A percentile compares a stretch with the other conserved stretches of the same genome.
These are phyloP conservation scores for Pteronura brasiliensis DNA, from an alignment of 2,113 vertebrate species.

Conservation along the genomic window DNA sequence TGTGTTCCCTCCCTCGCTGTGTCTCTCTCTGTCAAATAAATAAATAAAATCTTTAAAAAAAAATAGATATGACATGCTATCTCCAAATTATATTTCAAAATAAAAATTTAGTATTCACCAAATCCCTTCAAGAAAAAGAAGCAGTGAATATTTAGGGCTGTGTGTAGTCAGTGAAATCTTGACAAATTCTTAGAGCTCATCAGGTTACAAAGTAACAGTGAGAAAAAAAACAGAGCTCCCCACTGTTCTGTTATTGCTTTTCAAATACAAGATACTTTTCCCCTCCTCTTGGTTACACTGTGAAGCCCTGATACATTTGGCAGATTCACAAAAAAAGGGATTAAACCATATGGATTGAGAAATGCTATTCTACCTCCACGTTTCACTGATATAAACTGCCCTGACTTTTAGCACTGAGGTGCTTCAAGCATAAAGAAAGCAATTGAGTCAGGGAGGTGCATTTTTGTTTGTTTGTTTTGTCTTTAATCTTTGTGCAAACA, in stretches of 20 bases:
- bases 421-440: not conserved
- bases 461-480: not conserved
- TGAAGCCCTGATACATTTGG: conserved; percentile 59
- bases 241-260: not conserved
- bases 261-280: conserved; percentile 42
- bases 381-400: conserved; percentile 22
- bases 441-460: not conserved
- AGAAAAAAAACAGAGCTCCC: conserved; percentile 67
- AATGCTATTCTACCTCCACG: conserved; percentile 3
- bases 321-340: conserved; percentile 42
- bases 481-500: not conserved
- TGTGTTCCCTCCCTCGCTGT: no score
- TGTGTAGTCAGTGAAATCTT: conserved; percentile 57
- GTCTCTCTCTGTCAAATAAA: no score
- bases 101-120: conserved; percentile 57
- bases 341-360: conserved; percentile 68
- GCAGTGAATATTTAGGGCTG: conserved; percentile 41
- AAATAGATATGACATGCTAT: conserved; percentile 56
- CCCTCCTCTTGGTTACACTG: conserved; percentile 46
- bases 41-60: no score
- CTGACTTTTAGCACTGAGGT: conserved; percentile 39
- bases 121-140: conserved; percentile 53
- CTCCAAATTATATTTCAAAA: conserved; percentile 60
- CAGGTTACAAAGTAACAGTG: conserved; percentile 59
- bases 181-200: conserved; percentile 68